Base-by-base conservation (phyloP, 2,113 vertebrate genomes). In the Plotosus lineatus region DNA sequence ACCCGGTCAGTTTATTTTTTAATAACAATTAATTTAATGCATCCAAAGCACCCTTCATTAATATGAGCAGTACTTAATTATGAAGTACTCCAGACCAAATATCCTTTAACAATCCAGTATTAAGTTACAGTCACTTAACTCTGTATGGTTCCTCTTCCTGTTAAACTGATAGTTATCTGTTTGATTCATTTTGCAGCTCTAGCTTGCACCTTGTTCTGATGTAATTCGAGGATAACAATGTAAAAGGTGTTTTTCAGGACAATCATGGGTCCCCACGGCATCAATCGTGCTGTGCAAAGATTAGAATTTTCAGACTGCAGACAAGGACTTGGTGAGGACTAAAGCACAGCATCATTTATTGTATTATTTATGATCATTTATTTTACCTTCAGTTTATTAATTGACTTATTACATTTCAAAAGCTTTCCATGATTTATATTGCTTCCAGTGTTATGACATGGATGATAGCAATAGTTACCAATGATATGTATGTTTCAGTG, bases 221-320 rank as follows among this genome's bases (percentile, higher is more conserved):
- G 42, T 66, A 66, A 77, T 50, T 56, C 5, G 31, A n/a, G 14
- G 68, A 71, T 48, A 28, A 71, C 15, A 28, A 28, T 15, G 53
- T 40, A 23, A 17, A 55, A 40, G 10, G 23, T 53, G n/a, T 74
- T 75, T 83, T 88, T 77, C 87, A 96, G 95, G 95, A 95, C 90
- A 10, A 94, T 95, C 83, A 96, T 96, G 95, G 94, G 94, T 40
- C 94, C 94, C 0, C 93, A 95, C 23, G 95, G 95, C 86, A 94
- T 93, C 87, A 94, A 91, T 83, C 93, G 94, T 82, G 89, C 93
- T 42, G 93, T 96, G 33, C 94, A 93, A 69, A 92, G 91, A 83
- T 60, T 96, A 84, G 94, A 93, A 60, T 94, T 96, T 84, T 90
- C 92, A 6, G 92, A 96, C 72, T 96, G 95, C 85, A 92, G 89